Conservation (phyloP, 30 jellyfish, hydroid and myxozoan genomes). For the Catostylus mosaicus region DNA sequence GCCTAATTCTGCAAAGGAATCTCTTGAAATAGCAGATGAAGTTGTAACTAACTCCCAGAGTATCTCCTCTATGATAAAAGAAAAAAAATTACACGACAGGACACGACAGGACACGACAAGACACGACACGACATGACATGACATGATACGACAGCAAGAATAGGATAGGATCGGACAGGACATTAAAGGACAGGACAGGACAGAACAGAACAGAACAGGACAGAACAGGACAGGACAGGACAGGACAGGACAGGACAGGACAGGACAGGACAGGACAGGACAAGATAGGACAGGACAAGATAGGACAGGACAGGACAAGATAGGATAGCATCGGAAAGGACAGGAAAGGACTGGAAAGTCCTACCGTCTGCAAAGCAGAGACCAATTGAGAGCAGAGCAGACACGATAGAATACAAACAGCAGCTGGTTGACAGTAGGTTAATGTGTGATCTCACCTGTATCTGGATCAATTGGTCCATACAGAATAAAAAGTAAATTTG, state of each 20-base stretch:
- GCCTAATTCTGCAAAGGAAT: conserved; percentile 71
- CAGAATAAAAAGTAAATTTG: conserved; percentile 73
- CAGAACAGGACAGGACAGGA: background rate
- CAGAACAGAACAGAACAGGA: background rate
- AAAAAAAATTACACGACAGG: background rate
- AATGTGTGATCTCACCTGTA: conserved; percentile 75
- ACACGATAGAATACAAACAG: background rate
- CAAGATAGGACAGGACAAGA: background rate
- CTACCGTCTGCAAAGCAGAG: too few species aligned
- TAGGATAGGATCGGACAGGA: background rate
- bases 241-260: background rate
- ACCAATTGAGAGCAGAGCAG: background rate
- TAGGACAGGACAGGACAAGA: background rate
- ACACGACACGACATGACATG: background rate
- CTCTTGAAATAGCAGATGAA: conserved; percentile 8
- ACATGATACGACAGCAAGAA: background rate
- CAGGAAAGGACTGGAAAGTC: background rate
- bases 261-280: background rate
- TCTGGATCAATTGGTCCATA: conserved; percentile 78
- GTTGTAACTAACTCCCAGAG: conserved; percentile 69
- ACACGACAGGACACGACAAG: background rate
- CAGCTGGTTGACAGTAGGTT: too few species aligned
- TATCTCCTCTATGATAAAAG: conserved; percentile 54
- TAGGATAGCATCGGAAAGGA: background rate
- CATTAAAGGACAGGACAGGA: background rate